Base-by-base conservation (phyloP, 2,113 vertebrate species). In the Xiphorhynchus elegans region DNA sequence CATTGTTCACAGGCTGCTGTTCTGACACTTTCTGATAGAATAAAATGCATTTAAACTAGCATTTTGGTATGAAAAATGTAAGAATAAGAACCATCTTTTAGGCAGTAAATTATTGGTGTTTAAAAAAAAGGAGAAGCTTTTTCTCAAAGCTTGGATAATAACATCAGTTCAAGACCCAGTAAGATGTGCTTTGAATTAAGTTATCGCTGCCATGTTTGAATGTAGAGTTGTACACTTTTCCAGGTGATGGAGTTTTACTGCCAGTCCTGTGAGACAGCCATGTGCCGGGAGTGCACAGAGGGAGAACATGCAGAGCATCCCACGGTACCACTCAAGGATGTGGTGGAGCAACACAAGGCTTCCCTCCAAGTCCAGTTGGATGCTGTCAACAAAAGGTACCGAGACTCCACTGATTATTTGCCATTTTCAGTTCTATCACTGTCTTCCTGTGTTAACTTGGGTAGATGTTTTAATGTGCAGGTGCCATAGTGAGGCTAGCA, bases 171-270 rank as follows among this genome's bases (percentile, higher is more conserved):
- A 85, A 84, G 44, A 53, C 16, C 33, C 55, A 47, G 67, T 50
- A 64, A 62, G 69, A 40, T 47, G 29, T 52, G 15, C 29, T 91
- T 78, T 40, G 55, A 87, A 18, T 47, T 83, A 19, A 23, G 31
- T 25, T 86, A 19, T 40, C 83, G 62, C 69, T 93, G 72, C 46
- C 12, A 10, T 62, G 50, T 82, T 60, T 93, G 62, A 87, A 60
- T 79, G 53, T n/a, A 58, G 46, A 75, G 5, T 7, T 94, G 23
- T 89, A 35, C 35, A 9, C 46, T 93, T 89, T 89, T 93, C 60
- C 90, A 99, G 99, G 98, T 99, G 90, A 99, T 99, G 99, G 99
- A 99, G 91, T 99, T 99, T 97, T 99, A 99, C 97, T 99, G 99
- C 97, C 99, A 99, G 49, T 99, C 99, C 13, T 99, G 99, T 40